phyloP scores from a whole-genome alignment of 2,797 vertebrate genomes.

The Mycteria americana region DNA sequence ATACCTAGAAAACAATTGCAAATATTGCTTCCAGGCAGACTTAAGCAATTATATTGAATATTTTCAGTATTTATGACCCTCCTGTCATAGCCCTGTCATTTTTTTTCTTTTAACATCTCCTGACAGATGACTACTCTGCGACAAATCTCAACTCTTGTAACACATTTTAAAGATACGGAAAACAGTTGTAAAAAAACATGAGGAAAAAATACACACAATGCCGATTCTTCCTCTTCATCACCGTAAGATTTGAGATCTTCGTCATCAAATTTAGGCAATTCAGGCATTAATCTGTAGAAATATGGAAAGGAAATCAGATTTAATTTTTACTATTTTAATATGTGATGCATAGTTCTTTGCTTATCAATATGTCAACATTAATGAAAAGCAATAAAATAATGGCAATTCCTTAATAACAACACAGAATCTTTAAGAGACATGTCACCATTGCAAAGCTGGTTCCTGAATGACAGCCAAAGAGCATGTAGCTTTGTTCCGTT shows the following conservation, averaged over 20 bases:
- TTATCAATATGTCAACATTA: not conserved
- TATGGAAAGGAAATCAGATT: not conserved
- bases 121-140: not conserved
- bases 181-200: not conserved
- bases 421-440: not conserved
- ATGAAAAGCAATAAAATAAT: not conserved
- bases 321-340: not conserved
- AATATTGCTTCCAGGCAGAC: not conserved
- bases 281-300: slow-evolving; percentile 87
- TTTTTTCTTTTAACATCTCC: not conserved
- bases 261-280: slow-evolving; percentile 89
- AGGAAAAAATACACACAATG: slow-evolving; percentile 81
- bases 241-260: slow-evolving; percentile 85
- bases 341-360: not conserved
- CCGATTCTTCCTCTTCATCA: slow-evolving; percentile 90
- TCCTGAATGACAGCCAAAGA: not conserved
- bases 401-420: not conserved
- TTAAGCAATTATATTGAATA: not conserved
- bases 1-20: not conserved
- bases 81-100: not conserved
- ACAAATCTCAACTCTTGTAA: not conserved
- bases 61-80: not conserved
- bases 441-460: not conserved
- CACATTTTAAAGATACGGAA: not conserved
- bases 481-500: not conserved